Conservation (phyloP, 2,888 invertebrate species). For the Diplazon laetatorius region DNA sequence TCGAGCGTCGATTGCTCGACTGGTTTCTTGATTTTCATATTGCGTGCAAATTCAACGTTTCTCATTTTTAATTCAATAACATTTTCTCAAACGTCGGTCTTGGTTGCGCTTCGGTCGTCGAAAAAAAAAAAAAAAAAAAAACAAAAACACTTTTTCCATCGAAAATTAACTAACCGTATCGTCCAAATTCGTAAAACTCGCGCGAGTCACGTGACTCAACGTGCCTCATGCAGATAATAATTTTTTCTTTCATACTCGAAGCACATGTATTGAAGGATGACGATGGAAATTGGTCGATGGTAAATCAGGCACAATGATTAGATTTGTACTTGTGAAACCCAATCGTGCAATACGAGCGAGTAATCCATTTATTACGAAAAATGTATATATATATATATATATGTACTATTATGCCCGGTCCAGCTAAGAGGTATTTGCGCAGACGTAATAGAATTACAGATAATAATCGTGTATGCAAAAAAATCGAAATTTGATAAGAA, state of each 20-base stretch:
- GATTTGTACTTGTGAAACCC: too few species aligned
- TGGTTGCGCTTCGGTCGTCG: conserved; percentile 13
- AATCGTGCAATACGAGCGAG: too few species aligned
- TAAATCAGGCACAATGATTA: neutral
- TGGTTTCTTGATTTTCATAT: too few species aligned
- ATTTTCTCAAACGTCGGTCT: neutral
- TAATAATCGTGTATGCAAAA: too few species aligned
- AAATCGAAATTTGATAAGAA: too few species aligned
- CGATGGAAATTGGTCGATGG: neutral
- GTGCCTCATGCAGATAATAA: neutral
- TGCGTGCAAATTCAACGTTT: too few species aligned
- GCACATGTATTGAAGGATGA: neutral
- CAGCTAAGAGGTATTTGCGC: too few species aligned
- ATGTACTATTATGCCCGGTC: too few species aligned
- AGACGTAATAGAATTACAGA: too few species aligned
- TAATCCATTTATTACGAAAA: neutral
- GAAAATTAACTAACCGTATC: conserved; percentile 38
- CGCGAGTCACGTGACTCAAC: neutral
- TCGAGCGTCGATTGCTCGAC: too few species aligned
- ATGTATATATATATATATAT: too few species aligned
- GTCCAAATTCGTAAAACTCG: conserved; percentile 34
- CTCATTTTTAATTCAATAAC: neutral
- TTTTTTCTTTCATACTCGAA: neutral
- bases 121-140: conserved; percentile 37
- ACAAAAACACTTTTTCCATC: conserved; percentile 16